phyloP scores from a whole-genome alignment of 2,888 invertebrate genomes.

The Chromoteleia sp. region DNA sequence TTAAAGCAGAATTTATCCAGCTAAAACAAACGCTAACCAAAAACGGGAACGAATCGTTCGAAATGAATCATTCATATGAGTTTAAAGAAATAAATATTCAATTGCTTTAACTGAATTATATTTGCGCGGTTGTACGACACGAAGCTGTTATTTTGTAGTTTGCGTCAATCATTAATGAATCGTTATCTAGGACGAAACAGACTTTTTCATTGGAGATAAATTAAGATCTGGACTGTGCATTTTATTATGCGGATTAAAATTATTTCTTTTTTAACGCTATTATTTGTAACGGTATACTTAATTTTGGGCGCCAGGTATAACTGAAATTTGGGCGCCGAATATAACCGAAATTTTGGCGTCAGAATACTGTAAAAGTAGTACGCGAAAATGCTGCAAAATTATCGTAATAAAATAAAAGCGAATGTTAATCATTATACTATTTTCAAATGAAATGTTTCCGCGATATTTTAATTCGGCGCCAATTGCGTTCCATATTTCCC shows the following conservation, averaged over 20 bases:
- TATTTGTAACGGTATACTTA: too few species aligned
- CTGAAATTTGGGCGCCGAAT: too few species aligned
- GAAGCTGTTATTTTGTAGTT: background rate
- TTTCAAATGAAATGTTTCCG: background rate
- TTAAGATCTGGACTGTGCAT: too few species aligned
- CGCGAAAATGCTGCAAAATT: too few species aligned
- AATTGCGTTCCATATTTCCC: conserved; percentile 3
- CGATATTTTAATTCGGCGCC: conserved; percentile 6
- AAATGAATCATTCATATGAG: conserved; percentile 52
- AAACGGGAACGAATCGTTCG: conserved; percentile 32
- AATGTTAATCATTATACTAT: background rate
- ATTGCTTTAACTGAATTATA: conserved; percentile 21
- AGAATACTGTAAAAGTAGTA: too few species aligned
- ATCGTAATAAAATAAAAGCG: too few species aligned
- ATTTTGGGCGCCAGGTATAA: too few species aligned
- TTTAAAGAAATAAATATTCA: conserved; percentile 45
- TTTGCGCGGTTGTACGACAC: conserved; percentile 2
- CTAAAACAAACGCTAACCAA: conserved; percentile 40
- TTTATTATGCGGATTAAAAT: too few species aligned
- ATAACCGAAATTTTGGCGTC: too few species aligned
- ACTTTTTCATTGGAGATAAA: too few species aligned
- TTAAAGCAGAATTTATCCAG: conserved; percentile 31
- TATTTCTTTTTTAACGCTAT: too few species aligned
- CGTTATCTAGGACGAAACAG: too few species aligned
- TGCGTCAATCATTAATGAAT: background rate